Base-by-base conservation (phyloP, 1,140 invertebrate genomes). In the Hypsibius dujardini region DNA sequence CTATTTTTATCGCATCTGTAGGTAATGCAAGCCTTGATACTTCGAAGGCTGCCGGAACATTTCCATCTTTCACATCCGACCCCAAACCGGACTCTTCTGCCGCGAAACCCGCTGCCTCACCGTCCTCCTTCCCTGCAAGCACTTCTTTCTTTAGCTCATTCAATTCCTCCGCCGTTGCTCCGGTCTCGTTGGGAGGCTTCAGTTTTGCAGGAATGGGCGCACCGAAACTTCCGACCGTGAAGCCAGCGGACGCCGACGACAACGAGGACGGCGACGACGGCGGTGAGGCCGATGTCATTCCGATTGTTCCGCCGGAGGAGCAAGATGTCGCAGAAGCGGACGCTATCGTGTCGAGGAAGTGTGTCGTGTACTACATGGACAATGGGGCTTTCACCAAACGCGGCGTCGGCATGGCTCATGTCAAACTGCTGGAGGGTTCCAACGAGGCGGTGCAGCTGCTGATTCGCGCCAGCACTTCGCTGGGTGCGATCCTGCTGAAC, bases 361-460 rank as follows among this genome's bases (percentile, higher is more conserved):
- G 62, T 42, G 45, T 3, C 12, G 62, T 67, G 7, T 42, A 14
- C 42, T 67, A 67, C 62, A 3, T 67, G 62, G 62, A 67, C 45
- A 42, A 7, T 3, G 62, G 62, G 3, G 42, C 7, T 3, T 67
- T 3, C 3, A 67, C 12, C 3, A 42, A 3, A 3, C 62, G 62
- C 7, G 62, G 62, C 7, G 45, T 42, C 3, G 62, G 62, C 3
- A 67, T 42, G 62, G 62, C 62, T 14, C 62, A 67, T 42, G 3
- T 67, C 12, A 67, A 67, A 42, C 3, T 42, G 3, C 12, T 67
- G 12, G 50, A 56, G 7, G 50, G n/a, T n/a, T 3, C 3, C 45
- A 42, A 67, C 45, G 45, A 67, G 3, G 62, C 62, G 3, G 62
- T 67, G 62, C 62, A 67, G 42, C 42, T 67, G 62, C 7, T 67